Base-by-base conservation (phyloP, 2,888 invertebrate species). In the Exephanes ischioxanthus region DNA sequence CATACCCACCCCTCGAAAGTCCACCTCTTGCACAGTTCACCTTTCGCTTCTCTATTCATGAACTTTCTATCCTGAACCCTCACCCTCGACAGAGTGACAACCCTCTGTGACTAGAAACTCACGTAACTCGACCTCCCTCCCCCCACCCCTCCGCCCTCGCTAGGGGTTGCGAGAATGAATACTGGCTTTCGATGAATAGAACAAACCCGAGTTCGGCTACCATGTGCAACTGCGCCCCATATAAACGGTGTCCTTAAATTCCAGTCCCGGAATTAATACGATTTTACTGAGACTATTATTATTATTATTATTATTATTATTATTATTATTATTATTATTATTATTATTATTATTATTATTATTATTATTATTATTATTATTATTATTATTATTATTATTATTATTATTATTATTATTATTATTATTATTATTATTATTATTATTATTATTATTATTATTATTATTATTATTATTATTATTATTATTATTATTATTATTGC, bases 41-140 rank as follows among this genome's bases (percentile, higher is more conserved):
- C 58, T 48, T 63, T 81, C 61, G 53, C 76, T 45, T 55, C 63
- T 77, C 55, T 71, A 71, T 82, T 71, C 55, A 83, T 22, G 45
- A 26, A 45, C 58, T 75, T 80, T 63, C 53, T 33, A 45, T 80
- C 63, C 45, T 61, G 19, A 37, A 30, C 73, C n/a, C 71, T 63
- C 51, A 58, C 51, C 76, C 70, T 61, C 71, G 30, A 19, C 37
- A 26, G 66, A 77, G 68, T 78, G 84, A 84, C 81, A 14, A 84
- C 81, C 61, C 78, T 70, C 68, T 11, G 45, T 14, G 14, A 80
- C 72, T 71, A 72, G 73, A 75, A 84, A 84, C 81, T 81, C 78
- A 67, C 78, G 84, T 61, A 81, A 81, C 81, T 81, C 81, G 67
- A 70, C 53, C 68, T 61, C 72, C 61, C 61, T 37, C 45, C 53